These are phyloP conservation scores for Charaxes varanes DNA, from an alignment of 1,140 invertebrate genomes.

Conservation along the genomic window DNA sequence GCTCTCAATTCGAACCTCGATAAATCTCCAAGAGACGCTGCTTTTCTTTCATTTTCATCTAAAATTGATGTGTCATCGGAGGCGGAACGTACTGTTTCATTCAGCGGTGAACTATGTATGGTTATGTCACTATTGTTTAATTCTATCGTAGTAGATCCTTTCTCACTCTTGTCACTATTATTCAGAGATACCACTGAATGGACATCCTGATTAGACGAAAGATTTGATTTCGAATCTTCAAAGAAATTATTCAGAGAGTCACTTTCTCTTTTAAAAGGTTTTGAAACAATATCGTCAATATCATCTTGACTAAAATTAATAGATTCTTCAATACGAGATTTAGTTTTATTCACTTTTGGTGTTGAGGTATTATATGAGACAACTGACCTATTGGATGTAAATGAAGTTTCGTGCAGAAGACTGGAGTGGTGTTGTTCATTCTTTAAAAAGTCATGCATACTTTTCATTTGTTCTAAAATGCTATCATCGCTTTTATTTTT, in stretches of 20 bases:
- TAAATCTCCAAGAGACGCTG: constrained; percentile 86
- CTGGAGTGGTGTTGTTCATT: constrained; percentile 63
- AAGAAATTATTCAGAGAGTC: constrained; percentile 72
- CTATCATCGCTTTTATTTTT: constrained; percentile 64
- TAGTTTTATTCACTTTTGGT: constrained; percentile 58
- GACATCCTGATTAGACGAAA: constrained; percentile 65
- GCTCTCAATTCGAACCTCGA: constrained; percentile 80
- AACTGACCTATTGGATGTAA: constrained; percentile 24
- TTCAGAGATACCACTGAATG: constrained; percentile 67
- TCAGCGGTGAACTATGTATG: constrained; percentile 80
- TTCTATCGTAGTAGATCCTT: constrained; percentile 76
- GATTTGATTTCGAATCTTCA: constrained; percentile 68
- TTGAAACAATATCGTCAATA: constrained; percentile 63
- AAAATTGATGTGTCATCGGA: constrained; percentile 71
- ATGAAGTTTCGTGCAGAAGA: constrained; percentile 43
- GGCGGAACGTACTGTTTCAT: constrained; percentile 59
- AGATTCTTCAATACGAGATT: constrained; percentile 50
- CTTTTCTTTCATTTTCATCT: constrained; percentile 82
- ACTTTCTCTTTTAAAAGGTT: constrained; percentile 66
- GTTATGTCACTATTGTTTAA: constrained; percentile 83
- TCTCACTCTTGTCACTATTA: constrained; percentile 65
- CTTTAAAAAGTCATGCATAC: constrained; percentile 54
- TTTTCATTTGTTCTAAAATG: constrained; percentile 58
- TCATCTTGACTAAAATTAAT: constrained; percentile 68
- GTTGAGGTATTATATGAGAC: constrained; percentile 59